Percentiles rank a stretch among this genome's conserved stretches.
These are phyloP conservation scores for Suncus etruscus DNA, from an alignment of 2,113 vertebrate genomes.

Conservation along the genomic window DNA sequence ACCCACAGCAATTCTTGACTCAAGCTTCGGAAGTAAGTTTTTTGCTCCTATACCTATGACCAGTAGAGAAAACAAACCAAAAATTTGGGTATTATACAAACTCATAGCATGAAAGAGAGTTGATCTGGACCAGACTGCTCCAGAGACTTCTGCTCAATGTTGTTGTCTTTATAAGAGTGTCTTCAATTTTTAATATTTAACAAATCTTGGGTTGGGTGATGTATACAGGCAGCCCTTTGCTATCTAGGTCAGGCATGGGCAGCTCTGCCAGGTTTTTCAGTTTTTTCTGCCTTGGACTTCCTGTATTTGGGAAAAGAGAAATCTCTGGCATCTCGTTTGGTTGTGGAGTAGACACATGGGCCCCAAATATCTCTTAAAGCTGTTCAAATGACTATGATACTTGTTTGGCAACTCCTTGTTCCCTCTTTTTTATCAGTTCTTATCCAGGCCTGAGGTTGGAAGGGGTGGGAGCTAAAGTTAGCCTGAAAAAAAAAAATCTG, in stretches of 20 bases:
- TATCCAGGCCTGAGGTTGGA: not conserved
- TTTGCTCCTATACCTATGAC: not conserved
- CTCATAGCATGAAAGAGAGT: not conserved
- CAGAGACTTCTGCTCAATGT: not conserved
- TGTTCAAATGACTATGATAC: not conserved
- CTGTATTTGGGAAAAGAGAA: slow-evolving; percentile 21
- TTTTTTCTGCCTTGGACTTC: slow-evolving; percentile 7
- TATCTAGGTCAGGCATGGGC: not conserved
- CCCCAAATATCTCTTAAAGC: not conserved
- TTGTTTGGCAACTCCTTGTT: not conserved
- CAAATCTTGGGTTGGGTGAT: not conserved
- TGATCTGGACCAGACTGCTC: not conserved
- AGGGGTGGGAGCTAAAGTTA: not conserved
- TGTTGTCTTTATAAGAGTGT: not conserved
- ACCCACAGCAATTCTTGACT: not conserved
- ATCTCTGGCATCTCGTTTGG: not conserved
- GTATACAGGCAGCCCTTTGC: not conserved
- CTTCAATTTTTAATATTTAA: not conserved
- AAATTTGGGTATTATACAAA: not conserved
- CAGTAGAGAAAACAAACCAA: not conserved
- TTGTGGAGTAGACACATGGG: not conserved
- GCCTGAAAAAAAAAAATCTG: slow-evolving; percentile 38
- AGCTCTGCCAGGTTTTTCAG: not conserved
- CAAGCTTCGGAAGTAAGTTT: not conserved
- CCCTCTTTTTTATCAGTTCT: not conserved